phyloP scores from a whole-genome alignment of 2,113 vertebrate genomes.

The Phrynosoma blainvillii region DNA sequence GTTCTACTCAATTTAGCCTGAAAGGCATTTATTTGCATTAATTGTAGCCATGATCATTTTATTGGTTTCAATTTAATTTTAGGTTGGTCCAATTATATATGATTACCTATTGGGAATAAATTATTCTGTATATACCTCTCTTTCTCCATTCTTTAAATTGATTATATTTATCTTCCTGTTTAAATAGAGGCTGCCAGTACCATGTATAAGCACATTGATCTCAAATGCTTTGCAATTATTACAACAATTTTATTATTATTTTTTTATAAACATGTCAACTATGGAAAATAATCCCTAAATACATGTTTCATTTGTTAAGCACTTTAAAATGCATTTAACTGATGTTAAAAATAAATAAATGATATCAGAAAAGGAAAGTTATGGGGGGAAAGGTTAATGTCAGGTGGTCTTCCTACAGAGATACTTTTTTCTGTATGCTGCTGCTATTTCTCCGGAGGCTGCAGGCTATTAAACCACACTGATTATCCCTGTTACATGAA shows the following conservation, averaged over 20 bases:
- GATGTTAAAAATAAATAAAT: conserved; percentile 6
- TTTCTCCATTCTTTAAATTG: neutral
- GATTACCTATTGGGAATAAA: neutral
- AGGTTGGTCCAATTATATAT: too few relatives aligned
- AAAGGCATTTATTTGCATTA: too few relatives aligned
- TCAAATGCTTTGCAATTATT: neutral
- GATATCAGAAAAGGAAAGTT: conserved; percentile 17
- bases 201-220: neutral
- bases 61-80: too few relatives aligned
- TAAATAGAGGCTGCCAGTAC: neutral
- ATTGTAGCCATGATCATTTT: too few relatives aligned
- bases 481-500: conserved; percentile 81
- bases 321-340: conserved; percentile 5
- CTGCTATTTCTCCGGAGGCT: conserved; percentile 66
- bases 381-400: conserved; percentile 26
- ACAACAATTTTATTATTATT: conserved; percentile 7
- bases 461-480: conserved; percentile 82
- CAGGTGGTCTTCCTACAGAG: conserved; percentile 40
- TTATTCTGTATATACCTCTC: neutral
- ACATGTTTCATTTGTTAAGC: conserved; percentile 5
- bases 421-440: conserved; percentile 55
- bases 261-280: neutral
- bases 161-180: neutral
- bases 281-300: neutral
- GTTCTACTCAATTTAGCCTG: too few relatives aligned